Base-by-base conservation (phyloP, 2,888 invertebrate species). In the Seira sanloemensis region DNA sequence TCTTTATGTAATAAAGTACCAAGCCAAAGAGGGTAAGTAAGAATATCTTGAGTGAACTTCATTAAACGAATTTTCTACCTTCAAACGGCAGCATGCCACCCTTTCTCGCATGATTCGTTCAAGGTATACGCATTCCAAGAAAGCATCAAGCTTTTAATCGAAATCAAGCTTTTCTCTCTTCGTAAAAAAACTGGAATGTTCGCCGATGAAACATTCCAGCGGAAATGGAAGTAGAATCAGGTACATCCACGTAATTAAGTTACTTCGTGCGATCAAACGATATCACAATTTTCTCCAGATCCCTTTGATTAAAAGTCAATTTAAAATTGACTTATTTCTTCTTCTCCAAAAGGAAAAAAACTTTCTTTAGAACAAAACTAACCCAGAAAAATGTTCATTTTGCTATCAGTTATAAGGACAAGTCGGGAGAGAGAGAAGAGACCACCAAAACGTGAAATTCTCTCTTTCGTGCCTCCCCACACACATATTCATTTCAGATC, bases 171-270 rank as follows among this genome's bases (percentile, higher is more conserved):
- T n/a, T n/a, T n/a, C n/a, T n/a, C n/a, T n/a, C n/a, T n/a, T n/a
- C n/a, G n/a, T n/a, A n/a, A n/a, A n/a, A n/a, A n/a, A n/a, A n/a
- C n/a, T n/a, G n/a, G n/a, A n/a, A n/a, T n/a, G n/a, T n/a, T n/a
- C n/a, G n/a, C n/a, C n/a, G n/a, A n/a, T n/a, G n/a, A 37, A 12
- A 37, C 4, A 37, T 7, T 37, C 37, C n/a, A 21, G 25, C 23
- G 73, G 73, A 79, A 79, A 72, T 79, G 72, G 72, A 50, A 72
- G 71, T 72, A 25, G 37, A 58, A 76, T 82, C 81, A 82, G 81
- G 81, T 82, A 82, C 69, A 72, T 37, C 37, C 37, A 37, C 37
- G 37, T 37, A 37, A 37, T 37, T 37, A 37, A 37, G 37, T 37
- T 37, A 37, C 37, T 37, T 37, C 37, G 37, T 37, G n/a, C n/a